phyloP scores from a whole-genome alignment of 1,140 invertebrate species.

The Dryas iulia region DNA sequence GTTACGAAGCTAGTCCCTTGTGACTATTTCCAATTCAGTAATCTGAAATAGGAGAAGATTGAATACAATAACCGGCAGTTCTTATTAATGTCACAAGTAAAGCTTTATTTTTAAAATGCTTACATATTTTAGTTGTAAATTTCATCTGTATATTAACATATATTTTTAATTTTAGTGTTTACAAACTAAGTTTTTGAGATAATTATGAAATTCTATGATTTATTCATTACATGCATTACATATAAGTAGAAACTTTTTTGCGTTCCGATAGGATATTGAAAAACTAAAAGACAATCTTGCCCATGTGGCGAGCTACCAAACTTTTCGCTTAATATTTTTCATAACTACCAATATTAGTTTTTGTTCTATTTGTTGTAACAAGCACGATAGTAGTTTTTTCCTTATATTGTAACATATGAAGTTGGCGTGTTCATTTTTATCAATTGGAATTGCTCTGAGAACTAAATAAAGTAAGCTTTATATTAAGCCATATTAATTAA shows the following conservation, averaged over 20 bases:
- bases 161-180: too few species aligned
- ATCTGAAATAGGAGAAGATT: constrained; percentile 16
- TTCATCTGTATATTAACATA: too few species aligned
- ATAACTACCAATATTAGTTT: constrained; percentile 23
- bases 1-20: constrained; percentile 16
- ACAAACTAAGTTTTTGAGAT: not conserved
- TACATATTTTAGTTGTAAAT: too few species aligned
- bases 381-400: not conserved
- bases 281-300: constrained; percentile 27
- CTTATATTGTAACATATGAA: not conserved
- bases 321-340: constrained; percentile 28
- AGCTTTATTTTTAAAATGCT: not conserved
- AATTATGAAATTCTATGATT: not conserved
- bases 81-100: not conserved
- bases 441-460: not conserved
- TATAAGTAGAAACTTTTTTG: not conserved
- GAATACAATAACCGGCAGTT: constrained; percentile 9
- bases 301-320: constrained; percentile 25
- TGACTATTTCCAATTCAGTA: constrained; percentile 26
- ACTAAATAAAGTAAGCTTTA: not conserved
- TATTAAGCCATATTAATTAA: too few species aligned
- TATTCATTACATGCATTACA: too few species aligned
- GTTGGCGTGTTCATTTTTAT: not conserved
- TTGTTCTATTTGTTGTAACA: constrained; percentile 1
- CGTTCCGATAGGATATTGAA: constrained; percentile 19